Percentiles rank a stretch among this genome's conserved stretches.
These are phyloP conservation scores for Lerema accius DNA, from an alignment of 1,140 invertebrate species.

Conservation along the genomic window DNA sequence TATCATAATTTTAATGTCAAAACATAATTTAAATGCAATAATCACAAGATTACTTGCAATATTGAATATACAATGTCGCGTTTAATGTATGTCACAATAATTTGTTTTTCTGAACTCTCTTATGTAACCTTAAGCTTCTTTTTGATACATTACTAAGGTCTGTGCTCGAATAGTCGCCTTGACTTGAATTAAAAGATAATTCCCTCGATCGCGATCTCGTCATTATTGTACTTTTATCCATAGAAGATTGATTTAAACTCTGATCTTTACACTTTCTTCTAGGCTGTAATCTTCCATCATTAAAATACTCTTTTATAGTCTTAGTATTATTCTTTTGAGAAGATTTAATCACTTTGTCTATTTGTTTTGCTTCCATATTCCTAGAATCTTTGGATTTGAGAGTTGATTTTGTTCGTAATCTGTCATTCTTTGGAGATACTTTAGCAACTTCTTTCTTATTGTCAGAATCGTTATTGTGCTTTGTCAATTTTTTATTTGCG, in stretches of 20 bases:
- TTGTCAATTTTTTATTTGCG: constrained; percentile 5
- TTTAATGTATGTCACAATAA: too few relatives aligned
- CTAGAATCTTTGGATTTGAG: constrained; percentile 3
- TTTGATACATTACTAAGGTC: constrained; percentile 29
- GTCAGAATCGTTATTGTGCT: background rate
- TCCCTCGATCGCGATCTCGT: constrained; percentile 12
- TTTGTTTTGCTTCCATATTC: background rate
- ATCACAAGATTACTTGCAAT: too few relatives aligned
- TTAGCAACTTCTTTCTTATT: background rate
- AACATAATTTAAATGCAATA: too few relatives aligned
- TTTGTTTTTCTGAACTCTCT: constrained; percentile 18
- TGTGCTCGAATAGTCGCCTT: constrained; percentile 18
- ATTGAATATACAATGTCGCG: too few relatives aligned
- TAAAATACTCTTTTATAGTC: background rate
- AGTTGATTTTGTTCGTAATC: background rate
- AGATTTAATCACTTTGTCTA: background rate
- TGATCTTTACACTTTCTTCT: constrained; percentile 22
- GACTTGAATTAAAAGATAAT: constrained; percentile 17
- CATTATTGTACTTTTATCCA: constrained; percentile 1
- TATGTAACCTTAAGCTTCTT: constrained; percentile 27
- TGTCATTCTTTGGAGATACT: background rate
- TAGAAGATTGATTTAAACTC: constrained; percentile 8
- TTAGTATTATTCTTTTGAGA: background rate
- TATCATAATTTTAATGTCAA: too few relatives aligned
- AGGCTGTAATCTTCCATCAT: constrained; percentile 3